Evolutionary conservation across 2,797 vertebrate genomes (phyloP).

Genomic region (Gallinago nigripennis): DNA sequence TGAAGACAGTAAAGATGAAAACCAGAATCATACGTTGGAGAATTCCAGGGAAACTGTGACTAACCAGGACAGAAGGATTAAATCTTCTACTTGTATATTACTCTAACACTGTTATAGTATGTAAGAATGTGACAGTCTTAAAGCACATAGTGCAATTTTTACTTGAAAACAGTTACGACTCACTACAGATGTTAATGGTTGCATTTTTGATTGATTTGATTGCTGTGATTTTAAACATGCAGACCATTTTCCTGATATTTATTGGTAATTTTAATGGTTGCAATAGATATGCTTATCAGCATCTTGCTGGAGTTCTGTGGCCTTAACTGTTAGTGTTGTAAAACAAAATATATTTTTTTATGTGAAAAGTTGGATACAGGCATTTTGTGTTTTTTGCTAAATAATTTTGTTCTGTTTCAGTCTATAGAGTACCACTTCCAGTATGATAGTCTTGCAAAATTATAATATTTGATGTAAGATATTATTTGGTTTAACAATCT

Average conservation of each 20-base stretch:
- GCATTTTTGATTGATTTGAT: conserved; percentile 38
- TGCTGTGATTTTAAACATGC: conserved; percentile 54
- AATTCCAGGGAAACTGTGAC: conserved; percentile 43
- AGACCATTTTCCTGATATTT: conserved; percentile 70
- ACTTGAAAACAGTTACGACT: conserved; percentile 72
- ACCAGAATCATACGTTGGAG: conserved; percentile 49
- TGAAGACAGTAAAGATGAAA: conserved; percentile 65
- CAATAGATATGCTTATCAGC: conserved; percentile 29
- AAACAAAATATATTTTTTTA: conserved; percentile 75
- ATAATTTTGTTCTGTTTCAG: conserved; percentile 44
- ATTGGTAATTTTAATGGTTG: conserved; percentile 66
- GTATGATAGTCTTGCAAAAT: background rate
- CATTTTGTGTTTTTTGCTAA: conserved; percentile 47
- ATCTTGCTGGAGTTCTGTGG: conserved; percentile 69
- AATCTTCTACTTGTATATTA: conserved; percentile 82
- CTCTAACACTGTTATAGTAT: conserved; percentile 72
- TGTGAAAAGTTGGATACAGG: conserved; percentile 51
- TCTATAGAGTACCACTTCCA: conserved; percentile 32
- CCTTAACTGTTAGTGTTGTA: conserved; percentile 76
- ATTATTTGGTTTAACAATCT: conserved; percentile 27
- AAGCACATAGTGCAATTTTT: conserved; percentile 54
- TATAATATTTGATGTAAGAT: conserved; percentile 17
- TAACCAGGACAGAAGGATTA: conserved; percentile 71
- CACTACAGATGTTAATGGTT: conserved; percentile 24
- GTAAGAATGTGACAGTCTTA: conserved; percentile 34